Evolutionary conservation across 2,888 invertebrate genomes (phyloP).

Genomic region (Cacoxenus indagator): DNA sequence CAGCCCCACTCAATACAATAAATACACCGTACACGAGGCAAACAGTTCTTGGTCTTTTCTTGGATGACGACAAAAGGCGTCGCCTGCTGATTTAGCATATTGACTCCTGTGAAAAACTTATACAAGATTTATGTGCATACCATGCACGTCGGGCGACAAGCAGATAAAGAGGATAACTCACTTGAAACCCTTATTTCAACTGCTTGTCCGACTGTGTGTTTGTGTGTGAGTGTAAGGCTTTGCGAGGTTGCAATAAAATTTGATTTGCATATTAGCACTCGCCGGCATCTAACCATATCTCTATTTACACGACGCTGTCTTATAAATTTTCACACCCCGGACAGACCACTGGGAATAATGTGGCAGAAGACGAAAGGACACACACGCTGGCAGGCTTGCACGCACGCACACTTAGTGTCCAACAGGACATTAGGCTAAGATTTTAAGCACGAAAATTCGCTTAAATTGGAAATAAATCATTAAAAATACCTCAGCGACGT

Average conservation of each 20-base stretch:
- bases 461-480: constrained; percentile 67
- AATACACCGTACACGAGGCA: background rate
- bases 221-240: constrained; percentile 1
- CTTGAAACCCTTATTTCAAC: constrained; percentile 25
- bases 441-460: constrained; percentile 55
- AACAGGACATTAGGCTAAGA: constrained; percentile 48
- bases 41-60: constrained; percentile 4
- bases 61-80: constrained; percentile 23
- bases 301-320: constrained; percentile 3
- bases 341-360: background rate
- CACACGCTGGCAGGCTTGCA: background rate
- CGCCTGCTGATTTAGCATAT: constrained; percentile 61
- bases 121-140: constrained; percentile 61
- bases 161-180: constrained; percentile 58
- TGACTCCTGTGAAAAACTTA: constrained; percentile 63
- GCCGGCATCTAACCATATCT: background rate
- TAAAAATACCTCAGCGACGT: constrained; percentile 55
- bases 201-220: too few relatives aligned
- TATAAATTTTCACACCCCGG: constrained; percentile 14
- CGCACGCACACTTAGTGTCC: constrained; percentile 33
- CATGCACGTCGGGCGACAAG: constrained; percentile 41
- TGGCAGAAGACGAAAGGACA: constrained; percentile 30
- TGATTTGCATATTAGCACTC: constrained; percentile 65
- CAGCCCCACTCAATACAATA: background rate
- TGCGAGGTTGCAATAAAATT: constrained; percentile 56